Base-by-base conservation (phyloP, 2,888 invertebrate species). In the Drosophila engyochracea region DNA sequence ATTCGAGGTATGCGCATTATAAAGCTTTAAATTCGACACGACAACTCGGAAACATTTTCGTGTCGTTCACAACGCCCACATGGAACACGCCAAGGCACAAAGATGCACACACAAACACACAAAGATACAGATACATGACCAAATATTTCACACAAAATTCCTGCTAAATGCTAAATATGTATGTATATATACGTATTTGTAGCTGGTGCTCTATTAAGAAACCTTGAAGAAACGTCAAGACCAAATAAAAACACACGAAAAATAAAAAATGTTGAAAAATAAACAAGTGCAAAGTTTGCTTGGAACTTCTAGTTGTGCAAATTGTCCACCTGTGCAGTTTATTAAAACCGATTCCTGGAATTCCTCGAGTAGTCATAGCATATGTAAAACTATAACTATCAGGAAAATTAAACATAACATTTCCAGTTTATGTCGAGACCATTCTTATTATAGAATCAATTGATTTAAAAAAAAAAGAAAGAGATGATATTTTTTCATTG, bases 21-120 rank as follows among this genome's bases (percentile, higher is more conserved):
- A 87, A 82, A 84, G 90, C 88, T 87, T 91, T 90, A 89, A 91
- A 86, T 77, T 80, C 64, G 82, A 84, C 76, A 84, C 87, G 82
- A 91, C 87, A 91, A 91, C 88, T 89, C 91, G 91, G 91, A 91
- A 91, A 91, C 77, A 89, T 86, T 89, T 82, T 81, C 68, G 70
- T 85, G 75, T 82, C 74, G 75, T 73, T 81, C 67, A 67, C 63
- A 74, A 79, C 91, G 87, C 85, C 90, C 91, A 85, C 91, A 81
- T 75, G 78, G 70, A 74, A 74, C 47, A 78, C 70, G 76, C 74
- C 74, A 75, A 70, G 70, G 59, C 63, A 85, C 69, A 69, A 53
- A 75, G 37, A 53, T 39, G 67, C 39, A 55, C 37, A 41, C 33
- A 53, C 41, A 67, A 35, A 53, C 37, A 30, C 33, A 62, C 63